These are phyloP conservation scores for Drosophila sproati DNA, from an alignment of 1,140 invertebrate species.

Conservation along the genomic window DNA sequence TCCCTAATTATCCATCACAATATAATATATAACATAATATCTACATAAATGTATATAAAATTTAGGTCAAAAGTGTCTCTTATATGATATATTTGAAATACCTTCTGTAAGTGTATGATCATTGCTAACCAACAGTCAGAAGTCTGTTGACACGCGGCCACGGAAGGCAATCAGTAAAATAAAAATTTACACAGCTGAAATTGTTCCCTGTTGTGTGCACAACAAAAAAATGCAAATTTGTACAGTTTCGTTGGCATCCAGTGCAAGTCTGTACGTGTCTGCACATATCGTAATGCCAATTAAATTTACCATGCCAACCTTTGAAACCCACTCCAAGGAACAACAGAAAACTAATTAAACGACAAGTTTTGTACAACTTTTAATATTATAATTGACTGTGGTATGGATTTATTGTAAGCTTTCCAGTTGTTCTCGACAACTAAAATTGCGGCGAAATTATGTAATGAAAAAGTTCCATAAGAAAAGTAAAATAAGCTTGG, in stretches of 20 bases:
- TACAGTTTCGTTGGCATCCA: neutral
- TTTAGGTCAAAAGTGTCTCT: neutral
- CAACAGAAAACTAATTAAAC: neutral
- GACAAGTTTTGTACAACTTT: neutral
- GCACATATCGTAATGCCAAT: slow-evolving; percentile 13
- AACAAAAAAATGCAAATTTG: slow-evolving; percentile 21
- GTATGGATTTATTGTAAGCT: too few species aligned
- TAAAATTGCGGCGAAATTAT: too few species aligned
- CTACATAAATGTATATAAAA: too few species aligned
- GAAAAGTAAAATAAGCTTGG: neutral
- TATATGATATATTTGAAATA: neutral
- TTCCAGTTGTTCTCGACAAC: too few species aligned
- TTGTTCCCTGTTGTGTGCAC: slow-evolving; percentile 8
- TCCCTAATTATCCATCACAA: too few species aligned
- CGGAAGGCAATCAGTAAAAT: slow-evolving; percentile 31
- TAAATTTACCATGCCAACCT: slow-evolving; percentile 5
- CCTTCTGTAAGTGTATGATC: neutral
- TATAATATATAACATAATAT: too few species aligned
- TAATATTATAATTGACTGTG: too few species aligned
- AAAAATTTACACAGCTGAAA: slow-evolving; percentile 19
- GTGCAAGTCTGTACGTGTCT: slow-evolving; percentile 7
- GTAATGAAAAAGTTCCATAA: too few species aligned
- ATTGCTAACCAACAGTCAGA: neutral
- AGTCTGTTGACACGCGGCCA: slow-evolving; percentile 14
- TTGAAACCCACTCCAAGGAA: neutral